A percentile compares a stretch with the other conserved stretches of the same genome.
phyloP scores from a whole-genome alignment of 2,888 invertebrate genomes.

The Epirrhoe tristata region DNA sequence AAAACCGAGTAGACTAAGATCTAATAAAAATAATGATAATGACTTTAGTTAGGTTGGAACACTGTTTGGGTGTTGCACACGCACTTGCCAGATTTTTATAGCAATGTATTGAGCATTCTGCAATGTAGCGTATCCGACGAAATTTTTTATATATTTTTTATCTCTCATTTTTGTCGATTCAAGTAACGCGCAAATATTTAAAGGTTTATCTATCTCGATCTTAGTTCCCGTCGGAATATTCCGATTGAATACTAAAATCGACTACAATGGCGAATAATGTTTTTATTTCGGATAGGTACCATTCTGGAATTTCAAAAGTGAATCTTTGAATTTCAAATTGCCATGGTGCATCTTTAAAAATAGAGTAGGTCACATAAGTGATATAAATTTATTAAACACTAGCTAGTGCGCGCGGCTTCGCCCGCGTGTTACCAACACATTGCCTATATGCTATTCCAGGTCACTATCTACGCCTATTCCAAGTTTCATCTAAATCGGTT shows the following conservation, averaged over 20 bases:
- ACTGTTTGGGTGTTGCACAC: neutral
- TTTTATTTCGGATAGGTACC: conserved; percentile 57
- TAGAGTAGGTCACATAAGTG: neutral
- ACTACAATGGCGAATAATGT: conserved; percentile 56
- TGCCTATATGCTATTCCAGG: too few species aligned
- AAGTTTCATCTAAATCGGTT: too few species aligned
- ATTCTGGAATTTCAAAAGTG: conserved; percentile 39
- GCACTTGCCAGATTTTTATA: conserved; percentile 6
- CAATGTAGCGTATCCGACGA: conserved; percentile 55
- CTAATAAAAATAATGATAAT: too few species aligned
- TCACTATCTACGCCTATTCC: too few species aligned
- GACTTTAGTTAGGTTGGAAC: neutral
- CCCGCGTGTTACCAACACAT: too few species aligned
- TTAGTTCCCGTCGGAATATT: conserved; percentile 52
- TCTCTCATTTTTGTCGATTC: conserved; percentile 35
- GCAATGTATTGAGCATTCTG: conserved; percentile 22
- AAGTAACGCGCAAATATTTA: conserved; percentile 33
- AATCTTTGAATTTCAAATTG: neutral
- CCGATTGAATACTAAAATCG: conserved; percentile 66
- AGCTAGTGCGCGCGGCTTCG: too few species aligned
- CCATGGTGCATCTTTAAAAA: neutral
- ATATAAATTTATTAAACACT: too few species aligned
- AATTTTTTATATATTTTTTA: conserved; percentile 28
- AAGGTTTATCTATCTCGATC: conserved; percentile 63
- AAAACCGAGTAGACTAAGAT: too few species aligned